Evolutionary conservation across 2,113 vertebrate species (phyloP).

Genomic region (Ochotona princeps): DNA sequence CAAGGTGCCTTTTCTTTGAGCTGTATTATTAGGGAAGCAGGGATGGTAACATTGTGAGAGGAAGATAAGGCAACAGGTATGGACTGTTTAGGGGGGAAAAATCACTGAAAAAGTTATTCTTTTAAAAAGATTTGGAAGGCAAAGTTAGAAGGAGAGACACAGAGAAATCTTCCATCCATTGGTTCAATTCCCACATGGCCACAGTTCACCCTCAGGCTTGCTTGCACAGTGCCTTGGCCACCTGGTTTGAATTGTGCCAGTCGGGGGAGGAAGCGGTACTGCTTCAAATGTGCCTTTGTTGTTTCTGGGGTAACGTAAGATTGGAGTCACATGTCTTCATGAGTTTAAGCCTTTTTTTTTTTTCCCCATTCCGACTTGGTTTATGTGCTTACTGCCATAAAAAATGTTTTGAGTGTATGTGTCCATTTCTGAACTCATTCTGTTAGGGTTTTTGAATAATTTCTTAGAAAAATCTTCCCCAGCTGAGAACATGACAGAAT

Average conservation of each 20-base stretch:
- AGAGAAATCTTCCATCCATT: too few relatives aligned
- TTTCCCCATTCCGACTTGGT: not conserved
- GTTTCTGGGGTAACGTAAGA: not conserved
- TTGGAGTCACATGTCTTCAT: not conserved
- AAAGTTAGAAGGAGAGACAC: too few relatives aligned
- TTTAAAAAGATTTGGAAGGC: too few relatives aligned
- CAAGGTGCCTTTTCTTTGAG: slow-evolving; percentile 1
- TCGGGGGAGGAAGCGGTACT: too few relatives aligned
- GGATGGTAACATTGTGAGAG: not conserved
- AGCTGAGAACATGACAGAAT: not conserved
- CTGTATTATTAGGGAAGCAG: not conserved
- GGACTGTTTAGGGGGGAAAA: too few relatives aligned
- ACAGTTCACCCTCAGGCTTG: not conserved
- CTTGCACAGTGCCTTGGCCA: not conserved
- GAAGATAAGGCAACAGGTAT: too few relatives aligned
- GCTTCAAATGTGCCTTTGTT: slow-evolving; percentile 41
- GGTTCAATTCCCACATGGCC: too few relatives aligned
- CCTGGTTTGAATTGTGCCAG: not conserved
- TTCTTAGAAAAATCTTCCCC: too few relatives aligned
- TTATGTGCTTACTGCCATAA: not conserved
- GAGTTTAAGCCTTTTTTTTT: not conserved
- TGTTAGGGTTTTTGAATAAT: not conserved
- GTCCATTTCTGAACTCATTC: not conserved
- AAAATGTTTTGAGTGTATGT: not conserved
- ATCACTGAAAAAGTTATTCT: too few relatives aligned